Conservation (phyloP, 2,888 invertebrate genomes). For the Palloptera scutellata region DNA sequence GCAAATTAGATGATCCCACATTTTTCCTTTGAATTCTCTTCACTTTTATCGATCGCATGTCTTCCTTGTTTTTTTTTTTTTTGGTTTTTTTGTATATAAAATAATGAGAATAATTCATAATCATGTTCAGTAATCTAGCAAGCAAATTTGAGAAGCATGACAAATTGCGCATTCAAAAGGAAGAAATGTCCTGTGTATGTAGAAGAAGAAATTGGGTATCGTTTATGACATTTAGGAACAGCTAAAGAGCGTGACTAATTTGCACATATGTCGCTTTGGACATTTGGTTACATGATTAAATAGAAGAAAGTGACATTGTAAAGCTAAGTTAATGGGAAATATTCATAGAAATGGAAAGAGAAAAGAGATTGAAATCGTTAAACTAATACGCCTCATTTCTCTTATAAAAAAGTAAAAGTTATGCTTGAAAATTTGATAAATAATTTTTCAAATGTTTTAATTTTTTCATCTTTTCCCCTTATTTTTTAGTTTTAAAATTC, state of each 20-base stretch:
- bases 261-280: slow-evolving; percentile 24
- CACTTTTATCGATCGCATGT: background rate
- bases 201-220: background rate
- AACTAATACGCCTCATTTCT: too few relatives aligned
- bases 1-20: slow-evolving; percentile 46
- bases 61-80: background rate
- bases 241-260: slow-evolving; percentile 39
- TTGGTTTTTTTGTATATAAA: slow-evolving; percentile 3
- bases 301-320: too few relatives aligned
- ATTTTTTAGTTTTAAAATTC: too few relatives aligned
- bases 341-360: slow-evolving; percentile 7
- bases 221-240: slow-evolving; percentile 27
- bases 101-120: slow-evolving; percentile 10
- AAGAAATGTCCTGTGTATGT: too few relatives aligned
- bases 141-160: slow-evolving; percentile 43
- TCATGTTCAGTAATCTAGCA: background rate
- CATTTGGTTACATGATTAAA: too few relatives aligned
- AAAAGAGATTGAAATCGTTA: background rate
- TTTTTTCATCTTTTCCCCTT: too few relatives aligned
- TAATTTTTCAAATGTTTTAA: too few relatives aligned
- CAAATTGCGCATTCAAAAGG: slow-evolving; percentile 37
- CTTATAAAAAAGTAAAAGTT: too few relatives aligned
- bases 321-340: slow-evolving; percentile 10
- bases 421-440: too few relatives aligned
- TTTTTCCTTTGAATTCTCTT: background rate